These are phyloP conservation scores for Heliothis subflexa DNA, from an alignment of 1,140 invertebrate genomes.

Conservation along the genomic window DNA sequence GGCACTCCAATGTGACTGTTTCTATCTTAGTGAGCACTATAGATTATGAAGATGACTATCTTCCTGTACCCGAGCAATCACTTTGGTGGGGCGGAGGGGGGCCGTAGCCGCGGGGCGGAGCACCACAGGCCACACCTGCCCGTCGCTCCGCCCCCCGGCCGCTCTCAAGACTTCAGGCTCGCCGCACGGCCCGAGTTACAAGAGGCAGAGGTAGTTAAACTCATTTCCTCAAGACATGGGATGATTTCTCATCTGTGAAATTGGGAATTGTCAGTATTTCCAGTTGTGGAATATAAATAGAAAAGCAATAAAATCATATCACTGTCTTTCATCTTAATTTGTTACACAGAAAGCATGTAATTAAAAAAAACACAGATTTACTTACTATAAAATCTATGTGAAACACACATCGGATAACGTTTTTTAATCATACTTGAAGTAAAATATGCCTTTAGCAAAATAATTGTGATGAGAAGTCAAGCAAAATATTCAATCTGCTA, in stretches of 20 bases:
- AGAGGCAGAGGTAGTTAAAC: neutral
- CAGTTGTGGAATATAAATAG: too few species aligned
- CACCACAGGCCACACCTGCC: slow-evolving; percentile 34
- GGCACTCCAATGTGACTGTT: too few species aligned
- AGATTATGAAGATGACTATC: neutral
- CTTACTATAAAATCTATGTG: too few species aligned
- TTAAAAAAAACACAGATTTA: too few species aligned
- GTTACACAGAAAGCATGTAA: too few species aligned
- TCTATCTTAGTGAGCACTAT: neutral
- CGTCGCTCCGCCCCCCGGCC: slow-evolving; percentile 1
- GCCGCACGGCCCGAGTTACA: neutral
- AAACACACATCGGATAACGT: too few species aligned
- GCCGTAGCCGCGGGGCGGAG: slow-evolving; percentile 5
- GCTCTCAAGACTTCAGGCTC: neutral
- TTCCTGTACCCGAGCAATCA: neutral
- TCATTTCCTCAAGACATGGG: too few species aligned
- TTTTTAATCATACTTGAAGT: neutral
- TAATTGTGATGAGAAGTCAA: neutral
- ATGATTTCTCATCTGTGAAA: too few species aligned
- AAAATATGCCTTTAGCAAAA: neutral
- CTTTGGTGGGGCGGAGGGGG: neutral
- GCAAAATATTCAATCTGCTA: neutral
- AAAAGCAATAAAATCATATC: too few species aligned
- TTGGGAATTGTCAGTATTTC: too few species aligned
- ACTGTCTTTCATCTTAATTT: too few species aligned